Evolutionary conservation across 2,113 vertebrate genomes (phyloP), one percentile per base, ranked within the genome.

Genomic region (Sialia sialis): DNA sequence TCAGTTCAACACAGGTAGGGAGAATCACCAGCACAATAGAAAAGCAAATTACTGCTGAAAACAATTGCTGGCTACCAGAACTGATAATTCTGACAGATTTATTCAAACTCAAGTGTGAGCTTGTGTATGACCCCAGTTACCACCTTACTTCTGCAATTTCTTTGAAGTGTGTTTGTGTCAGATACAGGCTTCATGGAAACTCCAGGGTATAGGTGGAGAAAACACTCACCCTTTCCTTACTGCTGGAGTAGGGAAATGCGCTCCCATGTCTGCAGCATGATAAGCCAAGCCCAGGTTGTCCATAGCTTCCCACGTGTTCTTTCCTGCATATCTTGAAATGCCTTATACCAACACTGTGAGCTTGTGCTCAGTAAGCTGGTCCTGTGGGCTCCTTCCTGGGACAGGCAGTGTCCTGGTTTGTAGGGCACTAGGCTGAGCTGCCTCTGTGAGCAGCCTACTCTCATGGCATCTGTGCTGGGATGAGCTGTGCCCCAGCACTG

Each of bases 231-330:
- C 22, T 49, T 67, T 29, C 17, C 4, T 72, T 68, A 14, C 32
- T 80, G 2, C 58, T 49, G 22, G 51, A 56, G 51, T 60, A 43
- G 56, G 38, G 34, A 13, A 29, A 7, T 1, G 0, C 21, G 41
- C 0, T 2, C 16, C 16, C 8, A 6, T 73, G 36, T 46, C 44
- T 81, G 44, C 1, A 4, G 36, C 32, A 26, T 0, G 1, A 30
- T 43, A 19, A 46, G 46, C 29, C 69, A 55, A 51, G 44, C 20
- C 25, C 9, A 18, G 32, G 5, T 18, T 59, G 16, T 73, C 54
- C 3, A 0, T 25, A 29, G 29, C 36, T 92, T 73, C 39, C 22
- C 10, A 3, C 21, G 32, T 38, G 32, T 34, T 69, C n/a, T 77
- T 68, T 11, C 13, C 34, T 72, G n/a, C 5, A 1, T 46, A 0